Percentiles rank a stretch among this genome's conserved stretches.
Conservation (phyloP, 2,888 invertebrate species). For the Caenorhabditis parvicauda region DNA sequence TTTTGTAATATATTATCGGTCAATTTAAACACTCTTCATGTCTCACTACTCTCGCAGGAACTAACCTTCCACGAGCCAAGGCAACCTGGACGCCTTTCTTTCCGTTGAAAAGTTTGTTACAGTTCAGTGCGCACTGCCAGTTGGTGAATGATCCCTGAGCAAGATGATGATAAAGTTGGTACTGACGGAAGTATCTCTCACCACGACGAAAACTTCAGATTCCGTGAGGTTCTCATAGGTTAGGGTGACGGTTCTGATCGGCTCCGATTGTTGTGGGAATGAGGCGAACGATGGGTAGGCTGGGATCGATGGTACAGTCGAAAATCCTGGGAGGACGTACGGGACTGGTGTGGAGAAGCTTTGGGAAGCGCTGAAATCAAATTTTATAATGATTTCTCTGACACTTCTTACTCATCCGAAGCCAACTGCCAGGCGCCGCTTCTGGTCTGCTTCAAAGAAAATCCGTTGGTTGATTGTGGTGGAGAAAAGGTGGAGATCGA, state of each 20-base stretch:
- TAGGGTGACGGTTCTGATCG: slow-evolving; percentile 31
- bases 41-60: too few species aligned
- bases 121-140: slow-evolving; percentile 53
- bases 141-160: slow-evolving; percentile 52
- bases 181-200: slow-evolving; percentile 11
- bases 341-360: neutral
- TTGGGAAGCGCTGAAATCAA: neutral
- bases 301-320: neutral
- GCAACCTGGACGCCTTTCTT: slow-evolving; percentile 46
- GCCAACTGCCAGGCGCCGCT: too few species aligned
- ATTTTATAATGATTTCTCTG: too few species aligned
- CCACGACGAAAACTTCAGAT: slow-evolving; percentile 45
- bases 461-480: too few species aligned
- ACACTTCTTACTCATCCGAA: too few species aligned
- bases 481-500: too few species aligned
- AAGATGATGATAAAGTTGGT: too few species aligned
- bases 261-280: neutral
- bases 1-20: too few species aligned
- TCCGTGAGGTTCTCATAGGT: slow-evolving; percentile 35
- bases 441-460: too few species aligned
- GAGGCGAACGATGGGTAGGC: neutral
- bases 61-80: slow-evolving; percentile 43
- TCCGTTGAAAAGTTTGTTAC: slow-evolving; percentile 33
- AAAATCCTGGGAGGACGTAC: too few species aligned
- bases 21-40: too few species aligned